Evolutionary conservation across 2,113 vertebrate species (phyloP).

Genomic region (Brachionichthys hirsutus): DNA sequence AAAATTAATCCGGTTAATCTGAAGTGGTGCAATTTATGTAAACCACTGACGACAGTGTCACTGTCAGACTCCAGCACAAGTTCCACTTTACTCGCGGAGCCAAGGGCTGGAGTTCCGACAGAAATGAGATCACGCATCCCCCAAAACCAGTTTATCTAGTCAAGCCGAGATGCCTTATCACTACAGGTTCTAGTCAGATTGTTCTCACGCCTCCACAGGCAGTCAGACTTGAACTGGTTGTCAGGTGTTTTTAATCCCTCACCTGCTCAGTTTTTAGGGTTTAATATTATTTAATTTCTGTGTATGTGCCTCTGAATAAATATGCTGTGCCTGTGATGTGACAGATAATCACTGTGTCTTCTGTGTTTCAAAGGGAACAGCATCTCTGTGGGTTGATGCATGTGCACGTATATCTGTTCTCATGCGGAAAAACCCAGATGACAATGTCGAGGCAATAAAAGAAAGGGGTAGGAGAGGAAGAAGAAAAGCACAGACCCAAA

Average conservation of each 20-base stretch:
- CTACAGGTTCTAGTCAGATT: conserved; percentile 42
- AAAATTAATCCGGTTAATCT: conserved; percentile 14
- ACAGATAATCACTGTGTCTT: conserved; percentile 8
- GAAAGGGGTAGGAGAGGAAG: too few species aligned
- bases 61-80: conserved; percentile 17
- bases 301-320: conserved; percentile 11
- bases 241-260: conserved; percentile 46
- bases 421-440: conserved; percentile 39
- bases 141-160: conserved; percentile 54
- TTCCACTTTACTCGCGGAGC: conserved; percentile 23
- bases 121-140: conserved; percentile 56
- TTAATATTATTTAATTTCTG: conserved; percentile 9
- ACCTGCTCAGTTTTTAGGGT: conserved; percentile 23
- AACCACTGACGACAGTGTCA: conserved; percentile 5
- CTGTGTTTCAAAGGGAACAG: conserved; percentile 3
- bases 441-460: conserved; percentile 6
- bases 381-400: neutral
- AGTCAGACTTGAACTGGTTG: conserved; percentile 38
- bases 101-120: conserved; percentile 34
- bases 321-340: conserved; percentile 15
- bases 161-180: conserved; percentile 44
- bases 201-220: conserved; percentile 36
- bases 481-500: too few species aligned
- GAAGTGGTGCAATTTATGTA: neutral
- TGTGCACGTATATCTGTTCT: conserved; percentile 24